These are phyloP conservation scores for Orchesella cincta DNA, from an alignment of 1,140 invertebrate genomes.

Conservation along the genomic window DNA sequence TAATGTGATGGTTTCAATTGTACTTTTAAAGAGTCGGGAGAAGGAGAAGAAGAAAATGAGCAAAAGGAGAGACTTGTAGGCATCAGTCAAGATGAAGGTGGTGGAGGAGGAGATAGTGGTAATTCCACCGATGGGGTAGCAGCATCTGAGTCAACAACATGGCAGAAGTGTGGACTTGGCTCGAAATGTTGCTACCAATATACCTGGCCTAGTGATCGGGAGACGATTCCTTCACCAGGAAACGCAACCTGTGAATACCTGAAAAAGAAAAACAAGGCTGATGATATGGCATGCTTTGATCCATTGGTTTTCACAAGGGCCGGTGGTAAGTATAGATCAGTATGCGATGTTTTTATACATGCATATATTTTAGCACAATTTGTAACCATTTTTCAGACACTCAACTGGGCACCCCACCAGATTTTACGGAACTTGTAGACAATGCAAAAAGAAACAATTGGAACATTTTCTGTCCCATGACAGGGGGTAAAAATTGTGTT, in stretches of 20 bases:
- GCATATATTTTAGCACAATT: not conserved
- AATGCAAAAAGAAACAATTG: not conserved
- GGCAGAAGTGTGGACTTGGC: not conserved
- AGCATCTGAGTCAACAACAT: not conserved
- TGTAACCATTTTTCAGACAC: not conserved
- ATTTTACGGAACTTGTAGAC: not conserved
- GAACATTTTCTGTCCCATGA: not conserved
- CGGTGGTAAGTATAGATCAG: not conserved
- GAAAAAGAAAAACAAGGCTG: not conserved
- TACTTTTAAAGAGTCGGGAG: too few relatives aligned
- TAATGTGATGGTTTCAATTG: too few relatives aligned
- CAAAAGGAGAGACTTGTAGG: not conserved
- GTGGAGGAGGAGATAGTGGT: not conserved
- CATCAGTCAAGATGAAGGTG: not conserved
- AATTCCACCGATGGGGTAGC: not conserved
- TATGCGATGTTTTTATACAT: too few relatives aligned
- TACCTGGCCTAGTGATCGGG: not conserved
- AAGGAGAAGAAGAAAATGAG: not conserved
- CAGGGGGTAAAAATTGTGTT: not conserved
- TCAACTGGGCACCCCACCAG: not conserved
- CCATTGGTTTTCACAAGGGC: not conserved
- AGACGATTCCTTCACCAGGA: not conserved
- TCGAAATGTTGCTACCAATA: slow-evolving; percentile 2
- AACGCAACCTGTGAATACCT: slow-evolving; percentile 27
- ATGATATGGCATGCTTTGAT: slow-evolving; percentile 5